Base-by-base conservation (phyloP, 2,888 invertebrate species). In the Spisula subtruncata region DNA sequence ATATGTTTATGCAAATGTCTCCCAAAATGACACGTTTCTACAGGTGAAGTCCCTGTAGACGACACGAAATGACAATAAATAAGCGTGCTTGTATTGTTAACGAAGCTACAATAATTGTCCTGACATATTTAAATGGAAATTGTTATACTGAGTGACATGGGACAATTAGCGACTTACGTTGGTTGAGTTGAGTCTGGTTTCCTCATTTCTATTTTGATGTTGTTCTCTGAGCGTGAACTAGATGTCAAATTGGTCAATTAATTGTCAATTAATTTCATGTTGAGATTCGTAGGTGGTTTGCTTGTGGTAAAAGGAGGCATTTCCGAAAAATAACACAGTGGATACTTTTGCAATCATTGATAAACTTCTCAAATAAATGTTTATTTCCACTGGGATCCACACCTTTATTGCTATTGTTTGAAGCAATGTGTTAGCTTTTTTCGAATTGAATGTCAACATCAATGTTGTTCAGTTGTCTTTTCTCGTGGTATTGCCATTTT, bases 1-100 rank as follows among this genome's bases (percentile, higher is more conserved):
- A 83, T 83, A n/a, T 60, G 2, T 10, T 60, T 83, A 83, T 83
- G 83, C 83, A 83, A 83, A 83, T 41, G 35, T 35, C 54, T 32
- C 66, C 29, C 51, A 25, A 60, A 20, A 66, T 51, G 83, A 41
- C 83, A 66, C 83, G 12, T 83, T 83, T 83, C 41, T n/a, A 41
- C 18, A 18, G 1, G 41, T 32, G n/a, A 46, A 29, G 18, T 71
- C 71, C 46, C 71, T 12, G 20, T 66, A 84, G 71, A 71, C 66
- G 71, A 71, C 66, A 71, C 16, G n/a, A 20, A 20, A 71, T 84
- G 84, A 71, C 71, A 84, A 66, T 48, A 71, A 35, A 46, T 48
- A 41, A 46, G 46, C 84, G 84, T 84, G 84, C 56, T 32, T 71
- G 29, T 84, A 71, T 46, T 46, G 46, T 46, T 46, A 84, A 84